Conservation (phyloP, 2,113 vertebrate genomes). For the Vombatus ursinus region DNA sequence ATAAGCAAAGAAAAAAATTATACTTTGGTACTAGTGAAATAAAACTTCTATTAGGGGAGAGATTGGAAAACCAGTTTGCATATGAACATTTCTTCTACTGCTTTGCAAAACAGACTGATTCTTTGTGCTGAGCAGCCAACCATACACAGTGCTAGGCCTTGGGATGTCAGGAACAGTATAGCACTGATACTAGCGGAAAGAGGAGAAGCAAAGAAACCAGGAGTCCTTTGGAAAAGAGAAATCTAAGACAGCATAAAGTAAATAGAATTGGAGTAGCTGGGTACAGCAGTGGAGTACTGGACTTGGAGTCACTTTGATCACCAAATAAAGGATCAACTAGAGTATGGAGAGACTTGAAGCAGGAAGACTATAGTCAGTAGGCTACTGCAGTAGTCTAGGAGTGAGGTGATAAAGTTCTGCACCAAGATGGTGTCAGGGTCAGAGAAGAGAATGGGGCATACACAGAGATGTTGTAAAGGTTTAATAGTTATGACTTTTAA, state of each 20-base stretch:
- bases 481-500: background rate
- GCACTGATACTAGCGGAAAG: background rate
- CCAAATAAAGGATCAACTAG: background rate
- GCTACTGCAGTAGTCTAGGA: background rate
- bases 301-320: background rate
- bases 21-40: background rate
- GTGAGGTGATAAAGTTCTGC: background rate
- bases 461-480: background rate
- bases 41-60: background rate
- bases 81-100: background rate
- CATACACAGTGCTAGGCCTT: background rate
- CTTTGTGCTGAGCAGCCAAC: background rate
- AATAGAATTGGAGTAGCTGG: background rate
- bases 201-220: background rate
- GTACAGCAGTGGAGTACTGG: background rate
- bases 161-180: background rate
- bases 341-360: background rate
- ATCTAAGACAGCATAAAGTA: background rate
- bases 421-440: background rate
- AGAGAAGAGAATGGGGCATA: background rate
- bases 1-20: background rate
- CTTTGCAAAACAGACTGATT: background rate
- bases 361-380: background rate
- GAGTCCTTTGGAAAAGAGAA: background rate
- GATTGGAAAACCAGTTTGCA: background rate